Evolutionary conservation across 2,113 vertebrate genomes (phyloP).

Genomic region (Myrmecophaga tridactyla): DNA sequence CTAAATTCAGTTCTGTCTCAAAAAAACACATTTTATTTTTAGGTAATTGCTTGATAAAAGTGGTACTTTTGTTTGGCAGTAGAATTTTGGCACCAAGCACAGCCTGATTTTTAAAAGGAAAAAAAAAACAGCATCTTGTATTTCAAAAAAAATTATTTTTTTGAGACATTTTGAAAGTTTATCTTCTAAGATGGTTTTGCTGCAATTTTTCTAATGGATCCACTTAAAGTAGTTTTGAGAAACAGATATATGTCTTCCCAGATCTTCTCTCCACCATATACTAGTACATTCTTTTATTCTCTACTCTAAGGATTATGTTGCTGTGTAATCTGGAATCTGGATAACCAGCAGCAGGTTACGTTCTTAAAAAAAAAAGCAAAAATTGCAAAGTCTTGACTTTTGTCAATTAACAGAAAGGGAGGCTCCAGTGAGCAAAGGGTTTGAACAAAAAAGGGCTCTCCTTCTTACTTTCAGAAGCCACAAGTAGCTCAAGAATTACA

Average conservation of each 20-base stretch:
- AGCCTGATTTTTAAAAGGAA: slow-evolving; percentile 8
- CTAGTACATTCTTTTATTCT: background rate
- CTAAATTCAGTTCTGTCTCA: slow-evolving; percentile 37
- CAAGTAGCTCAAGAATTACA: background rate
- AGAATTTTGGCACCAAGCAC: background rate
- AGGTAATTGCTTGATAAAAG: slow-evolving; percentile 39
- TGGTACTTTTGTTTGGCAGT: slow-evolving; percentile 32
- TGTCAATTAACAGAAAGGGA: background rate
- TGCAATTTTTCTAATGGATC: background rate
- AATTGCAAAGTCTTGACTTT: background rate
- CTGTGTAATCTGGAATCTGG: background rate
- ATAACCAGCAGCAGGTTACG: background rate
- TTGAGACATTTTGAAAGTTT: background rate
- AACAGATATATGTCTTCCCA: background rate
- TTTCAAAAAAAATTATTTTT: background rate
- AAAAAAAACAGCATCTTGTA: background rate
- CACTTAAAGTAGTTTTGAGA: background rate
- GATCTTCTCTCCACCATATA: background rate
- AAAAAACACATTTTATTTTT: slow-evolving; percentile 58
- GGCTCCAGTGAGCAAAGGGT: background rate
- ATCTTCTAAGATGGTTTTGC: background rate
- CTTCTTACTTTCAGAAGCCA: background rate
- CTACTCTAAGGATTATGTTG: background rate
- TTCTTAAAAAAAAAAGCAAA: slow-evolving; percentile 43
- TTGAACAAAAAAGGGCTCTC: background rate